A percentile compares a stretch with the other conserved stretches of the same genome.
Conservation (phyloP, 2,797 vertebrate species). For the Luscinia luscinia region DNA sequence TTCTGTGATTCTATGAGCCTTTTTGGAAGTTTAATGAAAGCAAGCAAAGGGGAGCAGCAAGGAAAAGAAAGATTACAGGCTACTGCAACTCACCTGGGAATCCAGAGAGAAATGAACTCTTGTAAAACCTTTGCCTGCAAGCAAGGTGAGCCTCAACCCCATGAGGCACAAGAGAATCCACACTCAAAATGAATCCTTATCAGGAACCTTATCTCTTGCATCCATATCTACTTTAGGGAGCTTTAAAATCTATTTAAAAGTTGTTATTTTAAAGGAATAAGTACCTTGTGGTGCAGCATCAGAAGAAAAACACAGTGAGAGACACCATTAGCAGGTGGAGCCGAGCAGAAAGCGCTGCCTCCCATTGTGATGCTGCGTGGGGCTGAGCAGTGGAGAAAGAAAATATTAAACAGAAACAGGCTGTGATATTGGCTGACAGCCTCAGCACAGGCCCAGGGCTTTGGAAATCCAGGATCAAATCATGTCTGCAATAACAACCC, state of each 20-base stretch:
- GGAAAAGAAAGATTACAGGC: not conserved
- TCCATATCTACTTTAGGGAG: not conserved
- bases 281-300: not conserved
- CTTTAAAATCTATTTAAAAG: not conserved
- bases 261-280: not conserved
- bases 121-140: not conserved
- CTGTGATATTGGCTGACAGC: constrained; percentile 7
- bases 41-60: not conserved
- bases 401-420: constrained; percentile 37
- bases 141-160: not conserved
- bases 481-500: not conserved
- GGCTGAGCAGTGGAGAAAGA: not conserved
- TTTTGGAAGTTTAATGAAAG: not conserved
- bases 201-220: not conserved
- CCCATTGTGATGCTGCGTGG: not conserved
- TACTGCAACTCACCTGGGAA: not conserved
- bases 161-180: not conserved
- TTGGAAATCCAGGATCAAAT: constrained; percentile 54
- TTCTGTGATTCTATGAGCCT: not conserved
- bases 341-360: not conserved
- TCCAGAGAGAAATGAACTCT: not conserved
- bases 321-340: constrained; percentile 33
- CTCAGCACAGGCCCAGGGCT: constrained; percentile 9
- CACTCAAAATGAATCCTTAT: not conserved
- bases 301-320: not conserved